Percentiles rank a stretch among this genome's conserved stretches.
phyloP scores from a whole-genome alignment of 1,140 invertebrate species.

The Temnothorax nylanderi region DNA sequence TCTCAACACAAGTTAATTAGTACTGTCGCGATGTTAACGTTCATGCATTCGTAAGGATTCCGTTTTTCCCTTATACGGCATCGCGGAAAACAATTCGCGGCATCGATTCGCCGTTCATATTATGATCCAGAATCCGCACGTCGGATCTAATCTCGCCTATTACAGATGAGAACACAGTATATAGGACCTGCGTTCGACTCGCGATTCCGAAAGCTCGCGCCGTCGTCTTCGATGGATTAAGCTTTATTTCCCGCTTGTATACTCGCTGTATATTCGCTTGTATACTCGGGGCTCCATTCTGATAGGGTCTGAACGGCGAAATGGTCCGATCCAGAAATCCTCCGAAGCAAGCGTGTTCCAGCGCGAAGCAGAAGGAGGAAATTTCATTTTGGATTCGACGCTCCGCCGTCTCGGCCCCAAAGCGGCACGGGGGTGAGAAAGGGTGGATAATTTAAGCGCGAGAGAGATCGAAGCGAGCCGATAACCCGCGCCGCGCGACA shows the following conservation, averaged over 20 bases:
- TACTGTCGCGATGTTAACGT: neutral
- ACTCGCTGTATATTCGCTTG: neutral
- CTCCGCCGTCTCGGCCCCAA: neutral
- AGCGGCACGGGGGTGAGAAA: neutral
- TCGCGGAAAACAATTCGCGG: conserved; percentile 2
- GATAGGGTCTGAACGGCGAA: conserved; percentile 13
- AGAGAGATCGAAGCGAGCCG: conserved; percentile 3
- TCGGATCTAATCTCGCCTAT: conserved; percentile 17
- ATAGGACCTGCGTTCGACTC: conserved; percentile 6
- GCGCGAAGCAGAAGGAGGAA: neutral
- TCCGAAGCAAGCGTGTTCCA: neutral
- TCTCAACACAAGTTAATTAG: neutral
- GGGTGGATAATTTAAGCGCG: conserved; percentile 3
- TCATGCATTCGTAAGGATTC: neutral
- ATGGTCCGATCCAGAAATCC: conserved; percentile 51
- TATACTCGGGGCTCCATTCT: conserved; percentile 23
- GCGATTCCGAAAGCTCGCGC: conserved; percentile 26
- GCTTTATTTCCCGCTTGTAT: conserved; percentile 54
- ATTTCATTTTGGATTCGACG: conserved; percentile 42
- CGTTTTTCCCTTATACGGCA: neutral
- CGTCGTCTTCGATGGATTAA: conserved; percentile 38
- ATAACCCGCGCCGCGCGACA: conserved; percentile 36
- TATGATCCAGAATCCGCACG: neutral
- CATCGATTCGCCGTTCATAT: neutral
- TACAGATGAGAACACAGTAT: neutral